These are phyloP conservation scores for Esperia sulphurella DNA, from an alignment of 2,888 invertebrate genomes.

Conservation along the genomic window DNA sequence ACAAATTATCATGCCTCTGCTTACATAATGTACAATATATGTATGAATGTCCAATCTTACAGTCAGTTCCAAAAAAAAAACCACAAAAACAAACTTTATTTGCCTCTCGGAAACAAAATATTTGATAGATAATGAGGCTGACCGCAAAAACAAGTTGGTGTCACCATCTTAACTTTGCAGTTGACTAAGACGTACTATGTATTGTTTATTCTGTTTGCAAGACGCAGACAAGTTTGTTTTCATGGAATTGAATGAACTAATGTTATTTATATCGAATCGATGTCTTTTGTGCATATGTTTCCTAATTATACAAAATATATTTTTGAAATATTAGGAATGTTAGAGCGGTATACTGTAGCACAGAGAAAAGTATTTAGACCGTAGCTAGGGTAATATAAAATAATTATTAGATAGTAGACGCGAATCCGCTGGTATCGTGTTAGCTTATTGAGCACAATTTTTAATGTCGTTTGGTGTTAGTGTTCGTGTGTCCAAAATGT, in stretches of 20 bases:
- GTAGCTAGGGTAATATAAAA: conserved; percentile 52
- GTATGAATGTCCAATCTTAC: too few species aligned
- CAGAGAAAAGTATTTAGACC: conserved; percentile 6
- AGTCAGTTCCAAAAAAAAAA: too few species aligned
- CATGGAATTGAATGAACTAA: too few species aligned
- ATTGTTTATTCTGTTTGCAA: too few species aligned
- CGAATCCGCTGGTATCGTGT: conserved; percentile 22
- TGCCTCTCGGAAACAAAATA: conserved; percentile 17
- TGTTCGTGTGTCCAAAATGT: conserved; percentile 19
- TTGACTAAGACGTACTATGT: too few species aligned
- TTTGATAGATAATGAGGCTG: conserved; percentile 3
- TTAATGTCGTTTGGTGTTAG: conserved; percentile 36
- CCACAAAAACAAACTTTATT: too few species aligned
- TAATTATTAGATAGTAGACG: conserved; percentile 22
- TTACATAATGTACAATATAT: conserved; percentile 30
- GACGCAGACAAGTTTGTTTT: too few species aligned
- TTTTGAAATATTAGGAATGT: conserved; percentile 53
- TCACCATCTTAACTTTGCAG: conserved; percentile 1
- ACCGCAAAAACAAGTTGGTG: too few species aligned
- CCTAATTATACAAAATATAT: conserved; percentile 56
- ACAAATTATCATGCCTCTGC: conserved; percentile 36
- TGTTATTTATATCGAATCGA: conserved; percentile 28
- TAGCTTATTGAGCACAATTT: conserved; percentile 23
- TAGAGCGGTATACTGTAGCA: conserved; percentile 40
- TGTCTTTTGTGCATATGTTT: conserved; percentile 51